These are phyloP conservation scores for Nannoperca obscura DNA, from an alignment of 2,797 vertebrate species.

Conservation along the genomic window DNA sequence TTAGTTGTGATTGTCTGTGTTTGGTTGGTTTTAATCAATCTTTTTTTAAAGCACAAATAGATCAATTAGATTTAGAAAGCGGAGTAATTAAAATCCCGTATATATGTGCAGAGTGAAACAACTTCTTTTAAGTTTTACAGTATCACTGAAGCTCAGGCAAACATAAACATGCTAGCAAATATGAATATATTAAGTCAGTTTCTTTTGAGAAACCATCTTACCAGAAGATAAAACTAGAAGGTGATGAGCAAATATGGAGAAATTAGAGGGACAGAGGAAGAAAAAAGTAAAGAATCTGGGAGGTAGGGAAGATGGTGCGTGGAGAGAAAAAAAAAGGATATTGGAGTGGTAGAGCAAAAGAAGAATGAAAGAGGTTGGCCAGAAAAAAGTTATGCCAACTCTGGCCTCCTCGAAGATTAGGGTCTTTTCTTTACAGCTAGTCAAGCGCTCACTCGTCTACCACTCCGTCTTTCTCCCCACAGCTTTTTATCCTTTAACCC, in stretches of 20 bases:
- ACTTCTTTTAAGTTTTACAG: background rate
- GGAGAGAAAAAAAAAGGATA: conserved; percentile 40
- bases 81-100: background rate
- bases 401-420: conserved; percentile 71
- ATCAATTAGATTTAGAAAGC: conserved; percentile 13
- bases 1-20: conserved; percentile 24
- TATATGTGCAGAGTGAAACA: background rate
- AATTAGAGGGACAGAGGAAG: background rate
- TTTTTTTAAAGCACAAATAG: conserved; percentile 13
- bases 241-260: background rate
- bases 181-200: background rate
- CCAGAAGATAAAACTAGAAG: background rate
- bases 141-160: background rate
- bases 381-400: conserved; percentile 58
- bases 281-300: background rate
- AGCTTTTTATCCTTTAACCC: conserved; percentile 39
- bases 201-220: background rate
- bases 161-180: background rate
- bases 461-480: conserved; percentile 51
- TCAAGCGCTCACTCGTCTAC: conserved; percentile 46
- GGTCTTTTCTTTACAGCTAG: conserved; percentile 66
- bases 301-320: background rate
- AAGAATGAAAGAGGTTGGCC: conserved; percentile 49
- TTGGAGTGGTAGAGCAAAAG: conserved; percentile 47
- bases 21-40: background rate